A percentile compares a stretch with the other conserved stretches of the same genome.
Evolutionary conservation across 2,888 invertebrate genomes (phyloP).

Genomic region (Drosophila hamatofila): DNA sequence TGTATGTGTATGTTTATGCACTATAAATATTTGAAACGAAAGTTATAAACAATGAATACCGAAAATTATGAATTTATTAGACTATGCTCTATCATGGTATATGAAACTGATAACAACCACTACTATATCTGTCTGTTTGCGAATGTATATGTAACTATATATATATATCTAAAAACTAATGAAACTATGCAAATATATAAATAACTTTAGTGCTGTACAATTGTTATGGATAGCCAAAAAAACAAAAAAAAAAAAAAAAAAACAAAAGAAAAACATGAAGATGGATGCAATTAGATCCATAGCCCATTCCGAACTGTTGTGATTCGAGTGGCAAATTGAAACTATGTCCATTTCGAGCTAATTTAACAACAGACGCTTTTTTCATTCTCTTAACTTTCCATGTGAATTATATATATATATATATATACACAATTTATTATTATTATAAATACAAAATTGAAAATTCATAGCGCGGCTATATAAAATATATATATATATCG

Average conservation of each 20-base stretch:
- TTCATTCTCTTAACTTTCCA: conserved; percentile 49
- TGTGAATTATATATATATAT: conserved; percentile 36
- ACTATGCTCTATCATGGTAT: conserved; percentile 65
- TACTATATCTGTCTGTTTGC: conserved; percentile 17
- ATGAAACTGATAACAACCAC: conserved; percentile 43
- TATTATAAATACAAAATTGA: conserved; percentile 18
- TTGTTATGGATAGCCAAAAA: conserved; percentile 57
- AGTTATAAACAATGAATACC: conserved; percentile 56
- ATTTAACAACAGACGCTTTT: conserved; percentile 39
- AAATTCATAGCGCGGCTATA: conserved; percentile 10
- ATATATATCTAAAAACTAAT: conserved; percentile 2
- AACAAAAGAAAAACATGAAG: neutral
- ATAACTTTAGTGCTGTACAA: conserved; percentile 46
- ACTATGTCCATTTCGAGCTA: conserved; percentile 26
- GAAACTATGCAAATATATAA: conserved; percentile 33
- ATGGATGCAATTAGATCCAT: conserved; percentile 10
- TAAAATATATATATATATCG: conserved; percentile 11
- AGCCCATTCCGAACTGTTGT: conserved; percentile 27
- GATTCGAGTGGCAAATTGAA: conserved; percentile 3
- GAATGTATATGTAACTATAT: conserved; percentile 21
- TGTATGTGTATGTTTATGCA: conserved; percentile 33
- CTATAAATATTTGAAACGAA: conserved; percentile 27
- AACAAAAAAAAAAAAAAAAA: neutral
- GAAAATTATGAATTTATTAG: conserved; percentile 82
- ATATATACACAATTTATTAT: conserved; percentile 34